Conservation (phyloP, 1,140 invertebrate genomes). For the Aphelinus certus region DNA sequence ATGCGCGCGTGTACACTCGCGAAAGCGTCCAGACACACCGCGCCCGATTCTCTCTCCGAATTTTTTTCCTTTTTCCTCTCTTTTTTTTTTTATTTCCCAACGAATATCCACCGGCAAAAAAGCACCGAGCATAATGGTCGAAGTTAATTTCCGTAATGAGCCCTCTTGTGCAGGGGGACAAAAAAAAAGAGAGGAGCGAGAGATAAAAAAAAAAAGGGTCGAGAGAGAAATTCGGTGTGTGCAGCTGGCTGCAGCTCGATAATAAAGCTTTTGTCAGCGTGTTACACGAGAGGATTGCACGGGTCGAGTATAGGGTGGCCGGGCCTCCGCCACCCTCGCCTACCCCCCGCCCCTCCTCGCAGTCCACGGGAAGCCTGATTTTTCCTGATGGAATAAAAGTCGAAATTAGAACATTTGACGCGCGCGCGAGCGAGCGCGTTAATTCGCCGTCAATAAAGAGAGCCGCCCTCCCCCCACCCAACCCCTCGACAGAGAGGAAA, state of each 20-base stretch:
- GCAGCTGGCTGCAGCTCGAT: constrained; percentile 6
- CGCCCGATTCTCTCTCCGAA: not conserved
- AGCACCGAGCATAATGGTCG: not conserved
- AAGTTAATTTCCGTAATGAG: constrained; percentile 37
- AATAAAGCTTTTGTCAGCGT: constrained; percentile 29
- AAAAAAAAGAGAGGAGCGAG: not conserved
- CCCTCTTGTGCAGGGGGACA: constrained; percentile 1
- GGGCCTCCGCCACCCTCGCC: no score
- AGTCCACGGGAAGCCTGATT: not conserved
- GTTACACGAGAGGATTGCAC: constrained; percentile 20
- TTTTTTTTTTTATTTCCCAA: constrained; percentile 30
- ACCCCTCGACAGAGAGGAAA: constrained; percentile 21
- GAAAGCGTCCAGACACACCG: constrained; percentile 25
- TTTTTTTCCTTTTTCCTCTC: not conserved
- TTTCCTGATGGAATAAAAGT: constrained; percentile 33
- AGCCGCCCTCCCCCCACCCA: not conserved
- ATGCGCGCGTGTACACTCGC: not conserved
- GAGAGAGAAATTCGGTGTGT: constrained; percentile 18
- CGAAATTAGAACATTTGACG: constrained; percentile 32
- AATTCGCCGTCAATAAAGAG: constrained; percentile 29
- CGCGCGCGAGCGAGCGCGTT: constrained; percentile 14
- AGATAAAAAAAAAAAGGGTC: constrained; percentile 10
- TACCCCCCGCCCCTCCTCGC: no score
- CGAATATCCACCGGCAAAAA: not conserved
- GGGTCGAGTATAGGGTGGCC: no score